Base-by-base conservation (phyloP, 2,113 vertebrate species). In the Bombycilla garrulus region DNA sequence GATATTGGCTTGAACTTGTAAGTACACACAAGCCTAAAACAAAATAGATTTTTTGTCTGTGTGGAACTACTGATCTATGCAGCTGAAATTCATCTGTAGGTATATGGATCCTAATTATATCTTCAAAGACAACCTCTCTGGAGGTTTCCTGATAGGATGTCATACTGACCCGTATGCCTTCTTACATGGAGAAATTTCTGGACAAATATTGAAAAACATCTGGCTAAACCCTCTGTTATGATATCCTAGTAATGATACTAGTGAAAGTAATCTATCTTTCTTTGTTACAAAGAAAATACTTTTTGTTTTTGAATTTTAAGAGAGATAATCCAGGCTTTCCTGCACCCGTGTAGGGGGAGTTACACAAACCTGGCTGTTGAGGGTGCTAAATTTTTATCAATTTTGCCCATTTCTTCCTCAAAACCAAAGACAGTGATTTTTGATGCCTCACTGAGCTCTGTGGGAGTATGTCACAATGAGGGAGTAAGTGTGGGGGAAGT, bases 341-440 rank as follows among this genome's bases (percentile, higher is more conserved):
- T 81, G 14, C 48, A 45, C 17, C 0, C 0, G 0, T 36, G 3
- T 3, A 54, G 24, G 5, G 20, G 6, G 14, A 66, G 3, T 53
- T 81, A 21, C 17, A 21, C 42, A 94, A 70, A 74, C 33, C 47
- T 61, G 40, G 19, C 11, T 47, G 16, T 58, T 79, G 53, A 87
- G 22, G 31, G 7, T 60, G 48, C 8, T 57, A 76, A 81, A 54
- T 44, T 65, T 51, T 53, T 79, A n/a, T 35, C 12, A 87, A 8
- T 19, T 44, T 33, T 76, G 11, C 15, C 36, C 22, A 25, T 74
- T 84, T 31, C 51, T 62, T 33, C 15, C 50, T 74, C 29, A 50
- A 60, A 86, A 67, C 5, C 29, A 81, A 57, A 60, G 15, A 29
- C 48, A 35, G 11, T 20, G 67, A 10, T 4, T 81, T 91, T 89